These are phyloP conservation scores for Sebastes trivittatus DNA, from an alignment of 2,797 vertebrate genomes.

Conservation along the genomic window DNA sequence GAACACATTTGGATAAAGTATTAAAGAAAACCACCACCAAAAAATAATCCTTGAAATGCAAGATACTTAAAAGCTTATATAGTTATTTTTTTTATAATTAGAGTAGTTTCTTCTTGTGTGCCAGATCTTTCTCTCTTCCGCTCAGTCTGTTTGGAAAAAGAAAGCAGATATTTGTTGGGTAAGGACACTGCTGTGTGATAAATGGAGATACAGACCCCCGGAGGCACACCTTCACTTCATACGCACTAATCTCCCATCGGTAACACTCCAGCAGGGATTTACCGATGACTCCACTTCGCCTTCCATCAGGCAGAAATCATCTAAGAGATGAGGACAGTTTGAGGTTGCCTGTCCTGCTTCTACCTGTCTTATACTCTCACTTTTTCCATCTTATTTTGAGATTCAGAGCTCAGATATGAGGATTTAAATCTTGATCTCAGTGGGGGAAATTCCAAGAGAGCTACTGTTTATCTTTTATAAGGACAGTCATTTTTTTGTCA, in stretches of 20 bases:
- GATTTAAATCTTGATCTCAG: background rate
- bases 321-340: background rate
- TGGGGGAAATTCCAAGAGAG: background rate
- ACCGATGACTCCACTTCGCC: slow-evolving; percentile 15
- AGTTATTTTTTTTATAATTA: background rate
- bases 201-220: background rate
- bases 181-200: slow-evolving; percentile 1
- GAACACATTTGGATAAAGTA: background rate
- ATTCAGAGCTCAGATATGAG: background rate
- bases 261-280: slow-evolving; percentile 17
- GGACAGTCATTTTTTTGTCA: background rate
- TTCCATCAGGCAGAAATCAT: background rate
- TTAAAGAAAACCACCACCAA: background rate
- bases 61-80: background rate
- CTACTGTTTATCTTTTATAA: background rate
- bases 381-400: background rate
- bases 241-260: slow-evolving; percentile 13
- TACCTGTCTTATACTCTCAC: background rate
- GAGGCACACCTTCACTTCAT: slow-evolving; percentile 2
- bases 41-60: background rate
- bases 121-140: background rate
- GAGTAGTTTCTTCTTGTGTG: background rate
- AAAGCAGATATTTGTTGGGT: background rate
- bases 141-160: background rate
- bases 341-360: background rate